Evolutionary conservation across 23 tunicate species (phyloP), one percentile per base, ranked within the genome.

Genomic region (Ciona savignyi): DNA sequence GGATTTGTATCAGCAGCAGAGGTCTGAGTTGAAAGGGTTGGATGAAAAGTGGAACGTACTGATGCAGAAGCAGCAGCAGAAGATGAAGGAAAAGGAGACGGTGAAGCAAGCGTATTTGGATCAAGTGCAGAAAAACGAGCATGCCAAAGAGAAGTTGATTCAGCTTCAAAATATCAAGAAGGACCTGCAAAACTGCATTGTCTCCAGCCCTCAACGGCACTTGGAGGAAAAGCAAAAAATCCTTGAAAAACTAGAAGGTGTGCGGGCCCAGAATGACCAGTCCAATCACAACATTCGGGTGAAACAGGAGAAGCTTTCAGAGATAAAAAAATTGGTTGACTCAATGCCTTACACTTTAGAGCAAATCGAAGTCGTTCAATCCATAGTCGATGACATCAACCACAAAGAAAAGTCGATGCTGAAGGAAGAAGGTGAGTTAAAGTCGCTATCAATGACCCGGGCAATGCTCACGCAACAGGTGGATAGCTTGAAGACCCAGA

Each of bases 141-240:
- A 32, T 0, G 34, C 72, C 22, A 27, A 62, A 42, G 30, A 81
- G 30, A 61, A 82, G 24, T 82, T 67, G 80, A 48, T 15, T 66
- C n/a, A 51, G 51, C 25, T 32, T 1, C 1, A 22, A 35, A 69
- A 4, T 9, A 9, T 6, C 56, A 42, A 42, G 15, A 15, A 6
- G 15, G 56, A 42, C 9, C 15, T 42, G 56, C 11, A 42, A 42
- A 15, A 15, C 15, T 42, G 56, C 23, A 51, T 82, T 82, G 80
- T 82, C 4, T 67, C 65, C 69, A 82, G 75, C 56, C 87, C 87
- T 1, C 25, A 75, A 51, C 65, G 42, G 62, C 69, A 65, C 30
- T 22, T 74, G 3, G 56, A 42, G n/a, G 80, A 74, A 31, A 31
- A 25, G 33, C 31, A 74, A 23, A 61, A 31, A 2, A 34, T 82